Base-by-base conservation (phyloP, 1,140 invertebrate species). In the Melipona quadrifasciata region DNA sequence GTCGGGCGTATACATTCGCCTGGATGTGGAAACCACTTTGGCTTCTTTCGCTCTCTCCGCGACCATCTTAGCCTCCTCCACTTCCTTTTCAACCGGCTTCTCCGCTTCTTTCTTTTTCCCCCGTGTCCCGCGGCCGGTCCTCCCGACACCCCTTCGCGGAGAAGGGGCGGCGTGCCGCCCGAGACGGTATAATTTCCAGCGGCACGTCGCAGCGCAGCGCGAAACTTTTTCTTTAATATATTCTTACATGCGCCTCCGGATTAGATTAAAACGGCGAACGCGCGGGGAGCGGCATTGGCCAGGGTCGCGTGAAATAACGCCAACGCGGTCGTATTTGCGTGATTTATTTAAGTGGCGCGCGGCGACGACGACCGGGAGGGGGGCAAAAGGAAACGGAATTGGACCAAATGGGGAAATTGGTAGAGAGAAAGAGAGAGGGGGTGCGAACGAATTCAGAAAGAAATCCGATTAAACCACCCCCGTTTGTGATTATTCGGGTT, bases 161-260 rank as follows among this genome's bases (percentile, higher is more conserved):
- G 58, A 64, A 73, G 55, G 17, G 27, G n/a, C n/a, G 39, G 34
- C 53, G n/a, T 61, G n/a, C 34, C 27, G 31, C 70, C 76, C 80
- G 75, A 90, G 87, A 89, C 90, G 84, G 89, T 91, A 93, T 93
- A 93, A 93, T 92, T 93, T 88, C 93, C 90, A 82, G 82, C 84
- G 91, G 87, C 90, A 90, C 90, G 90, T 91, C 90, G 88, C 85
- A 64, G 89, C 86, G 89, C 90, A 80, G 91, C 78, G 86, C 91
- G 91, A 47, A 94, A 93, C 87, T 93, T 94, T 94, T 93, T 92
- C 93, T 93, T 94, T 93, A 94, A 94, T 94, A 94, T 94, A 94
- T 94, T 94, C 93, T 94, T 94, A 94, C 93, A 94, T 91, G 93
- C 91, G 90, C 89, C 90, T 86, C 91, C 89, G 92, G 94, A 94